phyloP scores from a whole-genome alignment of 2,888 invertebrate genomes.

The Melanophora roralis region DNA sequence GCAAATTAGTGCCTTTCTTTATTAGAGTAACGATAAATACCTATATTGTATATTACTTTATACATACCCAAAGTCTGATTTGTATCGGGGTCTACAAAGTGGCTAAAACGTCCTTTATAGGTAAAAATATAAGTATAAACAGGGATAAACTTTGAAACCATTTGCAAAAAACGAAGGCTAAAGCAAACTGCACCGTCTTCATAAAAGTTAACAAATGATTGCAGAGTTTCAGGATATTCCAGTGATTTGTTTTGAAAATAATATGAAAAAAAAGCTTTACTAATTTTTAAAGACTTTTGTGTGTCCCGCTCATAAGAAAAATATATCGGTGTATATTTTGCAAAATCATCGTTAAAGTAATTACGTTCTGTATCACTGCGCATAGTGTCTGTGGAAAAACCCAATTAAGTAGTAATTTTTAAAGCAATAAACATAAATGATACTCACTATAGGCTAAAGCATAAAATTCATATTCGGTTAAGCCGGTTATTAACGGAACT shows the following conservation, averaged over 20 bases:
- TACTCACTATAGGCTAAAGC: slow-evolving; percentile 78
- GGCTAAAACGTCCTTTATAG: slow-evolving; percentile 81
- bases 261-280: slow-evolving; percentile 61
- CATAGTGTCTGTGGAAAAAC: slow-evolving; percentile 79
- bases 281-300: slow-evolving; percentile 71
- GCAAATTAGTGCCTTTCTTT: no score
- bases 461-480: slow-evolving; percentile 82
- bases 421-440: no score
- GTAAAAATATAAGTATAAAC: slow-evolving; percentile 82
- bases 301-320: slow-evolving; percentile 74
- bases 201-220: slow-evolving; percentile 75
- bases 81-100: slow-evolving; percentile 77
- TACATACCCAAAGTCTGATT: slow-evolving; percentile 77
- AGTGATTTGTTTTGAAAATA: slow-evolving; percentile 66
- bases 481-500: slow-evolving; percentile 82
- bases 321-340: slow-evolving; percentile 68
- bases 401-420: no score
- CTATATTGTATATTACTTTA: not conserved
- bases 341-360: slow-evolving; percentile 69
- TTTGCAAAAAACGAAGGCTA: slow-evolving; percentile 79
- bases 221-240: slow-evolving; percentile 63
- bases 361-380: slow-evolving; percentile 77
- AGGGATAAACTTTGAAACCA: slow-evolving; percentile 79
- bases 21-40: no score
- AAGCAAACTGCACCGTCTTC: slow-evolving; percentile 80